Conservation (phyloP, 2,797 vertebrate species). For the Enoplosus armatus region DNA sequence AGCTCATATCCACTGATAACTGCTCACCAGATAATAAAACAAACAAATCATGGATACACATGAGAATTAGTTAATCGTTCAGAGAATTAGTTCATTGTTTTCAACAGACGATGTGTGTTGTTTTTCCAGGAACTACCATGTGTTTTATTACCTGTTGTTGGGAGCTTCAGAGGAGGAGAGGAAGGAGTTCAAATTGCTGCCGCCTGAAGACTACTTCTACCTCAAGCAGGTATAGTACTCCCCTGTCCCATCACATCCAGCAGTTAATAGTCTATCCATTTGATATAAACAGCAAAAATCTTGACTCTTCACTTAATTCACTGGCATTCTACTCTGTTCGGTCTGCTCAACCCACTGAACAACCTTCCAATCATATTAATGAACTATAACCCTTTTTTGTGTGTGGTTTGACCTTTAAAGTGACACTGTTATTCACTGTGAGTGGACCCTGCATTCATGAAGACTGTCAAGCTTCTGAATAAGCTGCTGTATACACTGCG, state of each 20-base stretch:
- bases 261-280: neutral
- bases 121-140: constrained; percentile 94
- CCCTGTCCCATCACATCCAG: neutral
- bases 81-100: too few relatives aligned
- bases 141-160: constrained; percentile 98
- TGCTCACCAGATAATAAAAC: constrained; percentile 4
- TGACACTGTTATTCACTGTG: constrained; percentile 30
- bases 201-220: constrained; percentile 98
- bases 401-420: constrained; percentile 36
- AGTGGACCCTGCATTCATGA: constrained; percentile 44
- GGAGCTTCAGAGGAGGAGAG: constrained; percentile 93
- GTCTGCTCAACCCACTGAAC: too few relatives aligned
- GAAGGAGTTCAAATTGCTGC: constrained; percentile 94
- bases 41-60: constrained; percentile 18
- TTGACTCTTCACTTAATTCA: too few relatives aligned
- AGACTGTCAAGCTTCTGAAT: constrained; percentile 59
- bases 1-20: constrained; percentile 12
- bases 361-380: too few relatives aligned
- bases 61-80: constrained; percentile 14
- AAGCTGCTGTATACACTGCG: constrained; percentile 46
- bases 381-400: neutral
- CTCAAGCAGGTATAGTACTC: constrained; percentile 93
- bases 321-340: too few relatives aligned
- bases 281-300: neutral
- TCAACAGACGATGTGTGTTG: neutral